Base-by-base conservation (phyloP, 2,113 vertebrate species). In the Semnornis frantzii region DNA sequence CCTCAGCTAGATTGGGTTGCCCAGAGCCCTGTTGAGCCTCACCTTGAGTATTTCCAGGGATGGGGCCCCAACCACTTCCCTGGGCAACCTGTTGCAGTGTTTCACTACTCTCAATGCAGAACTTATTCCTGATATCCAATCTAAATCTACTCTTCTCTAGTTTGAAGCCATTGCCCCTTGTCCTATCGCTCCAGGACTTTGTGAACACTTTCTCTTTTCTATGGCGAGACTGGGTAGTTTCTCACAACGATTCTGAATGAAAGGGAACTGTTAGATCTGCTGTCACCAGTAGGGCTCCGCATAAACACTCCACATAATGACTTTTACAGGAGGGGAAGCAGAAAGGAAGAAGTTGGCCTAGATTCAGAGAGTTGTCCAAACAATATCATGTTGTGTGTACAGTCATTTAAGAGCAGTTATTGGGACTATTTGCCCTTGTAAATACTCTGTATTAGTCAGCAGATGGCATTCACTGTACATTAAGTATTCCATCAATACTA, bases 381-480 rank as follows among this genome's bases (percentile, higher is more conserved):
- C n/a, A 44, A 44, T 80, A 86, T 69, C 65, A 10, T 34, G 64
- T 74, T 87, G 90, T 65, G 27, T 76, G 59, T 33, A 77, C 16
- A 90, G 42, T 85, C 27, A 71, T 84, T 97, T 97, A 92, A 70
- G 77, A 54, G 72, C 55, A 90, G 70, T 93, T 95, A 95, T 85
- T 87, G 6, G 9, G 89, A 94, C 21, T 95, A 85, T 95, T 95
- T 96, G 84, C 77, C 81, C 82, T 91, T 96, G 96, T 95, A 97
- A 97, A 95, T 97, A 95, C 92, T 94, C 83, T 91, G n/a, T 82
- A 95, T 97, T 97, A 97, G 97, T 98, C 96, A 97, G 97, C 96
- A 98, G 97, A 98, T 98, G 97, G 97, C 97, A 97, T 97, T 91
- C 93, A 89, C 89, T 92, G 90, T 95, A 95, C 90, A 63, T 95